Evolutionary conservation across 2,888 invertebrate genomes (phyloP), one percentile per base, ranked within the genome.

Genomic region (Biston betularia): DNA sequence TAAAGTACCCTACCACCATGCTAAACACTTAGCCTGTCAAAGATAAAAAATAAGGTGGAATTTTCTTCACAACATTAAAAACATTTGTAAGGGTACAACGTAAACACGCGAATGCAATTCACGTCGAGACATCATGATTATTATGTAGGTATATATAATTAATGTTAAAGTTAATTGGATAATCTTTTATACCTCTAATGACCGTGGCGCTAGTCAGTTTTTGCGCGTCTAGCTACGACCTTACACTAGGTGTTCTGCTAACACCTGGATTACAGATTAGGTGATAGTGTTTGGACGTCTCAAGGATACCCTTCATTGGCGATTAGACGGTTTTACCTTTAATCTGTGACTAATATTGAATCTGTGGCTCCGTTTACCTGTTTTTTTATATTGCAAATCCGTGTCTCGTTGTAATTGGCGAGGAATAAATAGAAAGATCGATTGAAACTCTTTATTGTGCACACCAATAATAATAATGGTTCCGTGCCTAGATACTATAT

Each of bases 211-310:
- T 42, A n/a, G 12, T 33, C 15, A 48, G 54, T 65, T 65, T 65
- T 65, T 65, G 48, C 52, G 10, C 48, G 55, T 60, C 49, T 49
- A 33, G 24, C 55, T 52, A n/a, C 40, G 65, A 65, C 65, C 65
- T 65, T 34, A 42, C 65, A 50, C 57, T 64, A 64, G 64, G 58
- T 54, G 38, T 49, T 50, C 60, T 60, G 48, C 0, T 15, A 14
- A 49, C 44, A 60, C 59, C 49, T 59, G 59, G 14, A 8, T 5
- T 3, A 33, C 24, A 54, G 40, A 24, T 24, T 53, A 53, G 11
- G 10, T 53, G 14, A 11, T 53, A 53, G 52, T 38, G 15, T 15
- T 1, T 6, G 35, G 53, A 59, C 59, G 48, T 35, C 12, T 59
- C 50, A 59, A 59, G 59, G 59, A 59, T 59, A 34, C 15, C 34